Conservation (phyloP, 2,888 invertebrate species). For the Oasisia sp. region DNA sequence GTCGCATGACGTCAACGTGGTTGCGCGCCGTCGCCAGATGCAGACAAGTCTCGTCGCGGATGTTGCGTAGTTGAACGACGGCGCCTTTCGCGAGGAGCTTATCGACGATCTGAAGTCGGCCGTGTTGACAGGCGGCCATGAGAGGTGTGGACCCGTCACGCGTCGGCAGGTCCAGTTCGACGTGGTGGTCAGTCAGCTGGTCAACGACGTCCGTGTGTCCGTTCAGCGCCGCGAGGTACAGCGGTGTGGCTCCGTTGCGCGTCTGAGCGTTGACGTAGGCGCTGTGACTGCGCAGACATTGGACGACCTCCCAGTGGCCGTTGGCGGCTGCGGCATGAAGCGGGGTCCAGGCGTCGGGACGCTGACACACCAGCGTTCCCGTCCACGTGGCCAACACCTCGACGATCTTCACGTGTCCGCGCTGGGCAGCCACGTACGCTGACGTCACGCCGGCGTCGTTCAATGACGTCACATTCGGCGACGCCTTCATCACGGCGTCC, state of each 20-base stretch:
- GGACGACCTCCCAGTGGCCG: constrained; percentile 32
- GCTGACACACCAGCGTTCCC: constrained; percentile 35
- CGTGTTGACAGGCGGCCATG: constrained; percentile 31
- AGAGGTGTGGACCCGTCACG: constrained; percentile 38
- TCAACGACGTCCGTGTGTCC: constrained; percentile 32
- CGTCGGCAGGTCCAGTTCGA: constrained; percentile 33
- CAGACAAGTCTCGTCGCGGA: constrained; percentile 33
- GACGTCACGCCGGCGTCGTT: constrained; percentile 39
- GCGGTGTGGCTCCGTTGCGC: constrained; percentile 32
- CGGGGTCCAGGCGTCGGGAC: constrained; percentile 38
- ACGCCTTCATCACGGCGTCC: constrained; percentile 24
- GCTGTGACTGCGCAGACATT: constrained; percentile 29
- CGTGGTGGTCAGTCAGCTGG: constrained; percentile 25
- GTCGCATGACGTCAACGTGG: constrained; percentile 27
- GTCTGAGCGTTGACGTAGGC: constrained; percentile 36
- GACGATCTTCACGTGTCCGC: constrained; percentile 34
- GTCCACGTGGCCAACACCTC: constrained; percentile 27
- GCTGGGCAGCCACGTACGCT: constrained; percentile 39
- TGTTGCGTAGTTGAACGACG: constrained; percentile 14
- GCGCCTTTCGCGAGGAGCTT: constrained; percentile 29
- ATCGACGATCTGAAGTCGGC: constrained; percentile 30
- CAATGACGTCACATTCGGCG: constrained; percentile 19
- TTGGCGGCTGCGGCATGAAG: constrained; percentile 38
- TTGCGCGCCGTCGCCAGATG: constrained; percentile 34
- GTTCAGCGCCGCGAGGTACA: constrained; percentile 36